These are phyloP conservation scores for Plutomurus gul DNA, from an alignment of 1,140 invertebrate species.

Conservation along the genomic window DNA sequence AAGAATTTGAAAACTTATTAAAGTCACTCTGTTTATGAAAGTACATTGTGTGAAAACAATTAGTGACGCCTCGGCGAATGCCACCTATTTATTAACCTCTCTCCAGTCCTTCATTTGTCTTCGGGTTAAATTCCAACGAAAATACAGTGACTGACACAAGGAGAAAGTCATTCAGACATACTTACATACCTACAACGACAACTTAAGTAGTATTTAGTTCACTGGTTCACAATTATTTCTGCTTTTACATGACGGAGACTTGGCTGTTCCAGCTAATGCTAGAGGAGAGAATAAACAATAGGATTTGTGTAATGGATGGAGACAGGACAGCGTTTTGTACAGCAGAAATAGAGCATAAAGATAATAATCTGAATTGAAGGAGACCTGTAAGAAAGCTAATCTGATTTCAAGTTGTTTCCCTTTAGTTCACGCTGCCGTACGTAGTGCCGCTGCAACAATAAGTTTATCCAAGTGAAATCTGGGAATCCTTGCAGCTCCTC, in stretches of 20 bases:
- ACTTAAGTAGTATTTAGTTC: background rate
- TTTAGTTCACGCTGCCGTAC: background rate
- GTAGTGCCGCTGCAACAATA: background rate
- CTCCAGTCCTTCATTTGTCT: too few species aligned
- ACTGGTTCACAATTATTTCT: conserved; percentile 6
- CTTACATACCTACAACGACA: too few species aligned
- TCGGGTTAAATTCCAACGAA: too few species aligned
- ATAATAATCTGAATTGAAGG: background rate
- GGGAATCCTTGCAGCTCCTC: too few species aligned
- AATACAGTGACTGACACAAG: too few species aligned
- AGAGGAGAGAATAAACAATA: background rate
- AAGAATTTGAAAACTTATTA: background rate
- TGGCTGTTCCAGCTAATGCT: background rate
- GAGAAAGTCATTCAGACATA: too few species aligned
- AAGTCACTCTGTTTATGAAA: background rate
- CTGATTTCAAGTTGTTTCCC: background rate
- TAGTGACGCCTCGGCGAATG: too few species aligned
- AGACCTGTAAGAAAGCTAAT: background rate
- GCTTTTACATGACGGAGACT: conserved; percentile 5
- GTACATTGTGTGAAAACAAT: background rate
- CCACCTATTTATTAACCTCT: too few species aligned
- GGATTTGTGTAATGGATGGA: background rate
- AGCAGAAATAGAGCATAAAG: background rate
- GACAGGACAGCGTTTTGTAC: background rate
- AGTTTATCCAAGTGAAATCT: background rate